phyloP scores from a whole-genome alignment of 2,113 vertebrate species.

The Indicator indicator region DNA sequence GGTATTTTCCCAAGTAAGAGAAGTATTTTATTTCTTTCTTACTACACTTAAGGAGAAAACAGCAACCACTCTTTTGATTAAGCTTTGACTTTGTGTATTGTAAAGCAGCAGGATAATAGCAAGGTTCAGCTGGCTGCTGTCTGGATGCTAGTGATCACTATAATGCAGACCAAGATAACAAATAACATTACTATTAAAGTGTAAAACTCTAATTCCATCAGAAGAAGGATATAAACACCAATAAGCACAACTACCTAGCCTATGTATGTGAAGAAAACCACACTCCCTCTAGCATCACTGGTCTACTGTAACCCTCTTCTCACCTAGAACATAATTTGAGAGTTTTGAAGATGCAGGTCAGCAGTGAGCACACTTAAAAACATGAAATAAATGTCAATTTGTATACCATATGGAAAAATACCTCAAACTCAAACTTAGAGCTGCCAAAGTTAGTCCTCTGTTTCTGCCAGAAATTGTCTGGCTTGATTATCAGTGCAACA shows the following conservation, averaged over 20 bases:
- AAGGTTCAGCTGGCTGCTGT: not conserved
- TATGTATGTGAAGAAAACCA: not conserved
- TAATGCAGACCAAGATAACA: not conserved
- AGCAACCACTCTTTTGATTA: not conserved
- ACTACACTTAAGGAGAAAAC: not conserved
- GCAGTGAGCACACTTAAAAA: not conserved
- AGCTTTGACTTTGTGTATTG: not conserved
- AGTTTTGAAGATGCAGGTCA: not conserved
- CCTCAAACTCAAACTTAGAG: conserved; percentile 99
- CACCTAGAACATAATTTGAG: not conserved
- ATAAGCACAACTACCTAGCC: not conserved
- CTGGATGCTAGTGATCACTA: not conserved
- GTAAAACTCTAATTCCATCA: not conserved
- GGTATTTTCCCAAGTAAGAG: not conserved
- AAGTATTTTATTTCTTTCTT: not conserved
- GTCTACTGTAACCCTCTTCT: not conserved
- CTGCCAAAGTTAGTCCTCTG: conserved; percentile 99
- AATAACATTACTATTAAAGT: not conserved
- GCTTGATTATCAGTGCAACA: conserved; percentile 98
- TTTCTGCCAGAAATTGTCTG: conserved; percentile 99
- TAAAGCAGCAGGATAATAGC: not conserved
- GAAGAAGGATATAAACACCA: not conserved
- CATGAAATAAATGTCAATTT: not conserved
- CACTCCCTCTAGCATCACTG: not conserved
- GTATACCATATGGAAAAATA: conserved; percentile 51